These are phyloP conservation scores for Xenopus petersii DNA, from an alignment of 2,797 vertebrate species.

Conservation along the genomic window DNA sequence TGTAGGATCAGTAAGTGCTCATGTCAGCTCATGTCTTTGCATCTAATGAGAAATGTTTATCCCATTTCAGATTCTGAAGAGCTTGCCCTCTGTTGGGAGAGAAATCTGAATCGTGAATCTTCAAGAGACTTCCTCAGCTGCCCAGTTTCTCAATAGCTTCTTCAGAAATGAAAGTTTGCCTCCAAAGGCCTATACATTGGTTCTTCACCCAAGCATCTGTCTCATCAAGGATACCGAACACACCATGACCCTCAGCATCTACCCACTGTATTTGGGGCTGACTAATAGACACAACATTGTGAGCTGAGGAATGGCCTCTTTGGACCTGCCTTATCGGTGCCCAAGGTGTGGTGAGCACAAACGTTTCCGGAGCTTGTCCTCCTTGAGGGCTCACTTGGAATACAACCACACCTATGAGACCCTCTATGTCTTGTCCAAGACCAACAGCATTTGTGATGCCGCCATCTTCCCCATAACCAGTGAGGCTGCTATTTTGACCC, in stretches of 20 bases:
- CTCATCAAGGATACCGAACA: accelerated
- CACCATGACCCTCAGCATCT: neutral
- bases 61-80: too few species aligned
- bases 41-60: too few species aligned
- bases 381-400: slow-evolving; percentile 92
- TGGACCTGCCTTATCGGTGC: slow-evolving; percentile 97
- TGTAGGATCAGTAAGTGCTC: too few species aligned
- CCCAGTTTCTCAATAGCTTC: neutral
- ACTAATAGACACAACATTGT: neutral
- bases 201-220: neutral
- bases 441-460: slow-evolving; percentile 93
- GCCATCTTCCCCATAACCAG: slow-evolving; percentile 84
- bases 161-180: slow-evolving; percentile 45
- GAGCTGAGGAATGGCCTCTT: slow-evolving; percentile 86
- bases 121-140: too few species aligned
- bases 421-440: slow-evolving; percentile 96
- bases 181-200: accelerated
- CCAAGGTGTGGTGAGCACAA: slow-evolving; percentile 98
- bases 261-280: slow-evolving; percentile 16
- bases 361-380: slow-evolving; percentile 96
- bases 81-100: too few species aligned
- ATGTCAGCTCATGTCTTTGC: too few species aligned
- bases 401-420: slow-evolving; percentile 99
- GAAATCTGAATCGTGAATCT: too few species aligned
- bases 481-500: slow-evolving; percentile 72